These are phyloP conservation scores for Orchestes rusci DNA, from an alignment of 2,888 invertebrate species.

Conservation along the genomic window DNA sequence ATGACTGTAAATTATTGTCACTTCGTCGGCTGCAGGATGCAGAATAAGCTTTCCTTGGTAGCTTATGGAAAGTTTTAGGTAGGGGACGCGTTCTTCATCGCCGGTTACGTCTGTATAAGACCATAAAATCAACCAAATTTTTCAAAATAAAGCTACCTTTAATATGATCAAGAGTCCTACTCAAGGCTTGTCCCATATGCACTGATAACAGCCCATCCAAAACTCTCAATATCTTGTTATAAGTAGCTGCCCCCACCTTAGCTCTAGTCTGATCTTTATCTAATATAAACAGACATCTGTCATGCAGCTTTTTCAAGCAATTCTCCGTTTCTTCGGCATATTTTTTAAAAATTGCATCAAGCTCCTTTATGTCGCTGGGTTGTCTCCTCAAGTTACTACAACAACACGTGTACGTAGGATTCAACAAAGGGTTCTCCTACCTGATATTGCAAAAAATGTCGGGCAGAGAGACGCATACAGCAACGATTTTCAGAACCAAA, in stretches of 20 bases:
- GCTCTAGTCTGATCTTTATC: constrained; percentile 28
- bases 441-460: constrained; percentile 43
- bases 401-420: neutral
- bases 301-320: constrained; percentile 32
- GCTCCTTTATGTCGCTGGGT: constrained; percentile 30
- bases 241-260: constrained; percentile 20
- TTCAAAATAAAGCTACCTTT: too few relatives aligned
- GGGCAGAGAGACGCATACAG: constrained; percentile 51
- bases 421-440: too few relatives aligned
- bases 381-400: constrained; percentile 25
- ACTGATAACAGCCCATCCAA: constrained; percentile 47
- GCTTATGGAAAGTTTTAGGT: constrained; percentile 48
- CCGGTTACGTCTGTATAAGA: constrained; percentile 50
- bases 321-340: constrained; percentile 29
- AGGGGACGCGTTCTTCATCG: constrained; percentile 51
- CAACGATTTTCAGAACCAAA: constrained; percentile 54
- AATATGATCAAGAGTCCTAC: constrained; percentile 58
- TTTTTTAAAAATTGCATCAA: constrained; percentile 30
- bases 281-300: constrained; percentile 28
- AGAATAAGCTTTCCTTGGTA: constrained; percentile 40
- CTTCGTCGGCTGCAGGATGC: constrained; percentile 51
- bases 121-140: too few relatives aligned
- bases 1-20: constrained; percentile 51
- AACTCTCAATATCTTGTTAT: constrained; percentile 24
- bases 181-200: constrained; percentile 61